Evolutionary conservation across 2,888 invertebrate genomes (phyloP).

Genomic region (Hyles lineata): DNA sequence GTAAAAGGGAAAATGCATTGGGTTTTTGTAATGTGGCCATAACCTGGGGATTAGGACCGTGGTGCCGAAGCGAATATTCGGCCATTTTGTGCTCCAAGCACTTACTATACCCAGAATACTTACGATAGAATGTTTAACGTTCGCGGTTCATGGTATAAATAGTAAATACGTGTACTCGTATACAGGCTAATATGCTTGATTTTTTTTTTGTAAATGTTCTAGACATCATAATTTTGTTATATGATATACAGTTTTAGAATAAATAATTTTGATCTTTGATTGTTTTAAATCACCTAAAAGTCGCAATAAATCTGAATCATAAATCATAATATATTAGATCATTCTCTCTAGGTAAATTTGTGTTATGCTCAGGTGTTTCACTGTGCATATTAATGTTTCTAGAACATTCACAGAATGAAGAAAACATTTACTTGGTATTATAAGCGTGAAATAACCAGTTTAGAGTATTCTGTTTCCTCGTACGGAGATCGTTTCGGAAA

Average conservation of each 20-base stretch:
- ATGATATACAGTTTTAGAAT: no score
- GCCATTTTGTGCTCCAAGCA: conserved; percentile 59
- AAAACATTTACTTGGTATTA: conserved; percentile 37
- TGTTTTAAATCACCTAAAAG: no score
- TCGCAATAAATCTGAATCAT: no score
- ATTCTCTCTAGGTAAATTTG: neutral
- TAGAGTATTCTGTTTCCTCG: conserved; percentile 42
- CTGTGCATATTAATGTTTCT: neutral
- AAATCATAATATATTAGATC: no score
- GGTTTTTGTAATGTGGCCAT: conserved; percentile 80
- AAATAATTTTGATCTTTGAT: no score
- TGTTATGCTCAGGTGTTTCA: neutral
- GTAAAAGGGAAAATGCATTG: conserved; percentile 76
- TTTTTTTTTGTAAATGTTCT: no score
- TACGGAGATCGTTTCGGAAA: conserved; percentile 34
- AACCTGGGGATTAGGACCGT: conserved; percentile 69
- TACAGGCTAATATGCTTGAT: neutral
- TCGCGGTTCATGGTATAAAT: conserved; percentile 32
- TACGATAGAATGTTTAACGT: conserved; percentile 55
- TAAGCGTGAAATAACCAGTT: conserved; percentile 36
- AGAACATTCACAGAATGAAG: conserved; percentile 34
- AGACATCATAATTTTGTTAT: no score
- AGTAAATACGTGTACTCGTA: neutral
- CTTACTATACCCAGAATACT: conserved; percentile 59
- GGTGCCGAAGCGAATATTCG: conserved; percentile 53